Conservation (phyloP, 2,888 invertebrate genomes). For the Cephus sareptanus region DNA sequence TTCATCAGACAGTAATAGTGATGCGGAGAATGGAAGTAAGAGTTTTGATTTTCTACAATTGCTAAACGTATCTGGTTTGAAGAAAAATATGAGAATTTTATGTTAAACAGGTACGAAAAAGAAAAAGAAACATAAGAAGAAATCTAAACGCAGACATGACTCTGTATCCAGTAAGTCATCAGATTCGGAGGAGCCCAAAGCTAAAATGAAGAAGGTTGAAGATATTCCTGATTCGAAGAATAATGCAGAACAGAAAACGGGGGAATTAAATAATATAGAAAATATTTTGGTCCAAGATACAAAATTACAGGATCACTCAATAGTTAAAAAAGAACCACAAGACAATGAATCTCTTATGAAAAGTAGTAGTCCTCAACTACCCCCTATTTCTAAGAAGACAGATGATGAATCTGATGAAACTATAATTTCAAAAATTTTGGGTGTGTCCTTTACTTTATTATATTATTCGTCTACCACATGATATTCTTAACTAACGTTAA, state of each 20-base stretch:
- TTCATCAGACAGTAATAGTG: constrained; percentile 55
- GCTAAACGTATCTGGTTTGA: not conserved
- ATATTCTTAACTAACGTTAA: not conserved
- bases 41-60: constrained; percentile 18
- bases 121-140: constrained; percentile 60
- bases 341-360: constrained; percentile 53
- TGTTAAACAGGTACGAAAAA: constrained; percentile 44
- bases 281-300: constrained; percentile 2
- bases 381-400: constrained; percentile 62
- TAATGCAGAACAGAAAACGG: not conserved
- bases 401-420: constrained; percentile 65
- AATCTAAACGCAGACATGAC: constrained; percentile 55
- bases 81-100: not conserved
- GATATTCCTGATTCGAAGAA: constrained; percentile 28
- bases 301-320: not conserved
- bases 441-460: constrained; percentile 35
- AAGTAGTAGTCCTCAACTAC: constrained; percentile 42
- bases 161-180: constrained; percentile 44
- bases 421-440: constrained; percentile 51
- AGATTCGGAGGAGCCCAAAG: constrained; percentile 40
- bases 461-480: not conserved
- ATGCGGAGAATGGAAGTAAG: constrained; percentile 50
- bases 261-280: constrained; percentile 13
- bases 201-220: constrained; percentile 35
- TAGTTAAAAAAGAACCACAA: constrained; percentile 17